phyloP scores from a whole-genome alignment of 2,888 invertebrate genomes.

The Erebia aethiops region DNA sequence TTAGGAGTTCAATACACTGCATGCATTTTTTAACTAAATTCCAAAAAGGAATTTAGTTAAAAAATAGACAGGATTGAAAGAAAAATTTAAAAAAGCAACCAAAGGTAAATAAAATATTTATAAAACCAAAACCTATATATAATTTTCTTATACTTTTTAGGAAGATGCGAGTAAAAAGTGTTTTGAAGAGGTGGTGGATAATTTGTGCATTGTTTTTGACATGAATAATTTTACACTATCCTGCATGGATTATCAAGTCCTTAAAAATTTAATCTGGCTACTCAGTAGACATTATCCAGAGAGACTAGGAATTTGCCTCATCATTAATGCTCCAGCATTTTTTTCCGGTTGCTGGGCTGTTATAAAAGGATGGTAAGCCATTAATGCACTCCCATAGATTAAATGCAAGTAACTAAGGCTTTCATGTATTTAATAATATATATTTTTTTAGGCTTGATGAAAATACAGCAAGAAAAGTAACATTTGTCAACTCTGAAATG shows the following conservation, averaged over 20 bases:
- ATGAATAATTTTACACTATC: slow-evolving; percentile 87
- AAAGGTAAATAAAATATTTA: too few species aligned
- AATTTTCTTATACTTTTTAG: slow-evolving; percentile 58
- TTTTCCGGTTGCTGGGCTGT: slow-evolving; percentile 91
- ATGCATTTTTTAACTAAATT: too few species aligned
- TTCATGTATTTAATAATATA: neutral
- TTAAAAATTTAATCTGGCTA: slow-evolving; percentile 91
- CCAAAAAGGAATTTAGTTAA: too few species aligned
- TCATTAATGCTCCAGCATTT: slow-evolving; percentile 88
- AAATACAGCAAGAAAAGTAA: slow-evolving; percentile 89
- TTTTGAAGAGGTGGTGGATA: slow-evolving; percentile 91
- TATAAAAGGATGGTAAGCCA: slow-evolving; percentile 87
- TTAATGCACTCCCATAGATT: too few species aligned
- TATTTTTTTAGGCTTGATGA: slow-evolving; percentile 86
- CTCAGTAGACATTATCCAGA: slow-evolving; percentile 91
- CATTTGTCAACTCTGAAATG: slow-evolving; percentile 87
- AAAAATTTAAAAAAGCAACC: too few species aligned
- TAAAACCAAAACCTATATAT: neutral
- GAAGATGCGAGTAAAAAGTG: slow-evolving; percentile 90
- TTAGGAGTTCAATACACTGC: too few species aligned
- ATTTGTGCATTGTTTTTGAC: slow-evolving; percentile 91
- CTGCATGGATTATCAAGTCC: slow-evolving; percentile 91
- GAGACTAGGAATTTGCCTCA: slow-evolving; percentile 88
- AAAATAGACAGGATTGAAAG: too few species aligned
- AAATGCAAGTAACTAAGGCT: too few species aligned